Evolutionary conservation across 2,113 vertebrate genomes (phyloP).

Genomic region (Crypturellus undulatus): DNA sequence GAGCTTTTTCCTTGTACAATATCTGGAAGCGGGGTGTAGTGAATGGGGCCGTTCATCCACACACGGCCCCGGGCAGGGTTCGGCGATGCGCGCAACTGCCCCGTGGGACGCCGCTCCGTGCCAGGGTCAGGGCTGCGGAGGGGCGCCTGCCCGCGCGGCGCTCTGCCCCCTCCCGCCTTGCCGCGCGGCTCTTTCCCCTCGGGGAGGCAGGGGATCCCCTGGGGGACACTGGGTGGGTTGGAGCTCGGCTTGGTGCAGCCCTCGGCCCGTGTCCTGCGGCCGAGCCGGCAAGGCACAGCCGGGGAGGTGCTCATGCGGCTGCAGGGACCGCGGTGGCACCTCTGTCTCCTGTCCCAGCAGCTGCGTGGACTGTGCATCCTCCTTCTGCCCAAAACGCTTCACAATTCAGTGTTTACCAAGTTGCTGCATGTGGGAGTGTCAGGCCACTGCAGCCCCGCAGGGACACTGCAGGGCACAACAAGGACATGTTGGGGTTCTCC

Average conservation of each 20-base stretch:
- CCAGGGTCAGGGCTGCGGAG: too few relatives aligned
- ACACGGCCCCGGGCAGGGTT: neutral
- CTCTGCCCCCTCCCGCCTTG: too few relatives aligned
- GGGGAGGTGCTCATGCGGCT: neutral
- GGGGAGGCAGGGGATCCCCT: neutral
- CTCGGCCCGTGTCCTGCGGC: neutral
- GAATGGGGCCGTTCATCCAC: neutral
- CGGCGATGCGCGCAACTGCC: too few relatives aligned
- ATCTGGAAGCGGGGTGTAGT: neutral
- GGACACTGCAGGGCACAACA: neutral
- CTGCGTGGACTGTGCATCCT: neutral
- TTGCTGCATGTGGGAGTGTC: fast-evolving
- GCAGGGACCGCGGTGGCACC: too few relatives aligned
- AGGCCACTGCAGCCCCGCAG: fast-evolving
- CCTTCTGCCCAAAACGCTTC: neutral
- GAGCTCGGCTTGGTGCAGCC: neutral
- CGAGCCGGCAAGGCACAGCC: neutral
- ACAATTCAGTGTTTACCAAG: neutral
- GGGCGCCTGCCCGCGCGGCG: too few relatives aligned
- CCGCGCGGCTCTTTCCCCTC: too few relatives aligned
- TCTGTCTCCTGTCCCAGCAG: neutral
- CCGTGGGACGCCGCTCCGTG: too few relatives aligned
- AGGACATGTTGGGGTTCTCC: neutral
- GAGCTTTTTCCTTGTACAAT: neutral
- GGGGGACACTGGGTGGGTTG: fast-evolving